phyloP scores from a whole-genome alignment of 2,113 vertebrate species.

The Perccottus glenii region DNA sequence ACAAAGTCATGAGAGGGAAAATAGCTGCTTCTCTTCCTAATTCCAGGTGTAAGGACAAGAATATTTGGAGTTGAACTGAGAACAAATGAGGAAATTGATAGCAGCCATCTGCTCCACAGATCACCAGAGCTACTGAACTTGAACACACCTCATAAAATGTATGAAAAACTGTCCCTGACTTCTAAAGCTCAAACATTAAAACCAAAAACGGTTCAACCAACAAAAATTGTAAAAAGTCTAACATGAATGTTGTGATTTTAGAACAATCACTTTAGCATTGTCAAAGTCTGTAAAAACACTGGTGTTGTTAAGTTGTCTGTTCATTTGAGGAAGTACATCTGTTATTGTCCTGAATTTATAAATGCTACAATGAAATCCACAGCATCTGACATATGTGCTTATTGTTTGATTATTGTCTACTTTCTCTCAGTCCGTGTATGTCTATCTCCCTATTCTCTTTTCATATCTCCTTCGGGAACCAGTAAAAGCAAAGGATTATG shows the following conservation, averaged over 20 bases:
- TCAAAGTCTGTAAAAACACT: slow-evolving; percentile 7
- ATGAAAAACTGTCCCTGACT: slow-evolving; percentile 76
- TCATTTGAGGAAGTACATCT: slow-evolving; percentile 43
- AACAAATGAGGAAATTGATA: slow-evolving; percentile 91
- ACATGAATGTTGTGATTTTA: neutral
- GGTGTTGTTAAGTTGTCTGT: slow-evolving; percentile 28
- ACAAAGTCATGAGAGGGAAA: slow-evolving; percentile 75
- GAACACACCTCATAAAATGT: slow-evolving; percentile 86
- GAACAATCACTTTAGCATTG: too few species aligned
- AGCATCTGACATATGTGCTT: slow-evolving; percentile 72
- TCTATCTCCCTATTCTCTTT: slow-evolving; percentile 65
- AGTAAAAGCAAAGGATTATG: slow-evolving; percentile 76
- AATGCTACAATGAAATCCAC: slow-evolving; percentile 67
- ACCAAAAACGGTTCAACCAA: slow-evolving; percentile 1
- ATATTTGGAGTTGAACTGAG: slow-evolving; percentile 70
- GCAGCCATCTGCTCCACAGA: slow-evolving; percentile 94
- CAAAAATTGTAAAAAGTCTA: neutral
- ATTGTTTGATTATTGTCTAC: slow-evolving; percentile 76
- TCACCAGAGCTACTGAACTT: slow-evolving; percentile 89
- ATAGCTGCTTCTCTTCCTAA: slow-evolving; percentile 76
- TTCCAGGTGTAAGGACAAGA: slow-evolving; percentile 96
- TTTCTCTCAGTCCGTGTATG: slow-evolving; percentile 65
- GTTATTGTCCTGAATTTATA: slow-evolving; percentile 54
- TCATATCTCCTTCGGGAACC: slow-evolving; percentile 77
- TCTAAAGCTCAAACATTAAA: slow-evolving; percentile 22